Percentiles rank a stretch among this genome's conserved stretches.
Conservation (phyloP, 2,888 invertebrate species). For the Neria commutata region DNA sequence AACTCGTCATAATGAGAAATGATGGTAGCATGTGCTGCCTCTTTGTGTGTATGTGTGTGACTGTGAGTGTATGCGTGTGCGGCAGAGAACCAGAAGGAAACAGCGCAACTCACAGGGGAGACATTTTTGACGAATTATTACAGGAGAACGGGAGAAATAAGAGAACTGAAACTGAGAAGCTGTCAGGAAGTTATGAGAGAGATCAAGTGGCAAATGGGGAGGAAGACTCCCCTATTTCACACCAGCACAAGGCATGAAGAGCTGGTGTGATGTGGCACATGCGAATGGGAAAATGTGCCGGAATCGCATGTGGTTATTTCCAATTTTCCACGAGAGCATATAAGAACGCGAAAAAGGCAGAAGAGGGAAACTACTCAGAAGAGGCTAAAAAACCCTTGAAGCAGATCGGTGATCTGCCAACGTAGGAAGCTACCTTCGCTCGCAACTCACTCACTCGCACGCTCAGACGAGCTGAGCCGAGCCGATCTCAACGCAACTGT, state of each 20-base stretch:
- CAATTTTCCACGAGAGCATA: not conserved
- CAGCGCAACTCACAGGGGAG: constrained; percentile 25
- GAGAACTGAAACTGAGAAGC: constrained; percentile 35
- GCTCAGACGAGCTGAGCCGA: not conserved
- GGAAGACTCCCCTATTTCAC: constrained; percentile 16
- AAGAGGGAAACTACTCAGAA: not conserved
- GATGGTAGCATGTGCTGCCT: constrained; percentile 37
- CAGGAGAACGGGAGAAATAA: constrained; percentile 32
- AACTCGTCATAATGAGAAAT: constrained; percentile 32
- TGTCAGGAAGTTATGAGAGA: constrained; percentile 46
- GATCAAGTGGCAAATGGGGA: constrained; percentile 27
- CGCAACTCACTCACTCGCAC: not conserved
- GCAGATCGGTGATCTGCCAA: no score
- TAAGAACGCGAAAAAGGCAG: not conserved
- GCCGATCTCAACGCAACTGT: constrained; percentile 13
- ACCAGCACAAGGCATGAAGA: not conserved
- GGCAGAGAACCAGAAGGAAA: not conserved
- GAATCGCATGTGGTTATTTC: not conserved
- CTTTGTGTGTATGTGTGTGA: not conserved
- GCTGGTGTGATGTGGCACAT: not conserved
- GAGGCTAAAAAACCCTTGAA: no score
- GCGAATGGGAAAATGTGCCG: no score
- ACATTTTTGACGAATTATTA: constrained; percentile 47
- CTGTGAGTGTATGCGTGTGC: no score
- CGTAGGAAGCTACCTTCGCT: no score